Percentiles rank a stretch among this genome's conserved stretches.
Evolutionary conservation across 2,888 invertebrate genomes (phyloP).

Genomic region (Tenthredo notha): DNA sequence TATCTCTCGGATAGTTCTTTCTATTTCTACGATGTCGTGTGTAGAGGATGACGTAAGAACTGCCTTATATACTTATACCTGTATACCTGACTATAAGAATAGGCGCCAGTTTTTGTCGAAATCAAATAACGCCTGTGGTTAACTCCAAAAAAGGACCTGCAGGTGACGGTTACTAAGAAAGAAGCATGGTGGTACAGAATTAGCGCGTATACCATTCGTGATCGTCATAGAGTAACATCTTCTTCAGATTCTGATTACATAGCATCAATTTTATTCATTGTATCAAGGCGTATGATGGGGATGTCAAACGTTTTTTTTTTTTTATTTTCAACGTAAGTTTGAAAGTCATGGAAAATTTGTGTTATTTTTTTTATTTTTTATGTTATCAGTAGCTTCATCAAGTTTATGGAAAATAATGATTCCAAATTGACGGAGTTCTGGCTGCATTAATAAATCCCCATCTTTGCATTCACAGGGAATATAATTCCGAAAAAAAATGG

Average conservation of each 20-base stretch:
- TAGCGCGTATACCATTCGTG: background rate
- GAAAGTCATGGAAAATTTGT: too few relatives aligned
- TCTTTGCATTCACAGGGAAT: too few relatives aligned
- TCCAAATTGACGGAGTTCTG: too few relatives aligned
- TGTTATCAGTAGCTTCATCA: too few relatives aligned
- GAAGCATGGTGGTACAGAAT: background rate
- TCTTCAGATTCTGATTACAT: background rate
- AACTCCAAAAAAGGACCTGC: slow-evolving; percentile 33
- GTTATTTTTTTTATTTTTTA: too few relatives aligned
- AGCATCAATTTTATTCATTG: background rate
- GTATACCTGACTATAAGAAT: background rate
- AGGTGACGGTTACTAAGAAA: slow-evolving; percentile 11
- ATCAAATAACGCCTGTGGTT: slow-evolving; percentile 40
- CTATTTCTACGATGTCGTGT: background rate
- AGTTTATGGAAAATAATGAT: too few relatives aligned
- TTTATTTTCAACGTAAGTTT: background rate
- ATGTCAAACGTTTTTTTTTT: background rate
- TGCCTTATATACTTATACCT: background rate
- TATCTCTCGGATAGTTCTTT: slow-evolving; percentile 8
- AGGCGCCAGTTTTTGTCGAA: slow-evolving; percentile 20
- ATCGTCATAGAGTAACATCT: background rate
- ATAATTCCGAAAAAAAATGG: too few relatives aligned
- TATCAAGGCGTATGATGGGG: too few relatives aligned
- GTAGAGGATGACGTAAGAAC: slow-evolving; percentile 19
- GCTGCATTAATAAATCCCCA: too few relatives aligned